Evolutionary conservation across 2,888 invertebrate genomes (phyloP), one percentile per base, ranked within the genome.

Genomic region (Pristionchus exspectatus): DNA sequence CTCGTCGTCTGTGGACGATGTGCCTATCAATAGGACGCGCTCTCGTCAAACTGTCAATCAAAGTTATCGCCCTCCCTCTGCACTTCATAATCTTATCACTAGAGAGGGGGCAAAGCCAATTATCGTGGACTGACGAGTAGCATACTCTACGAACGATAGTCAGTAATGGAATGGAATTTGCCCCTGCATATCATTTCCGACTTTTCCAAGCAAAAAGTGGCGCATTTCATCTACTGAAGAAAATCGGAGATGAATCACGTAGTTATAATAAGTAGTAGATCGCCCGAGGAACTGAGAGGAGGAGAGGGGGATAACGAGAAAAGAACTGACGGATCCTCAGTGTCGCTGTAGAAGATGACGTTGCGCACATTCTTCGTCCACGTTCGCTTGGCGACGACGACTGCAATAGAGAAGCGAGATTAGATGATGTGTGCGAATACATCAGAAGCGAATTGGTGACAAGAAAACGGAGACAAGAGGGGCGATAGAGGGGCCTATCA

Each of bases 271-370:
- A n/a, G 18, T n/a, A n/a, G n/a, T n/a, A n/a, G n/a, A n/a, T n/a
- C n/a, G n/a, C n/a, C n/a, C n/a, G n/a, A 1, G 14, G 1, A 21
- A 21, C 56, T 56, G 16, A 56, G 18, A 21, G 56, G 56, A 56
- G 12, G 56, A 33, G 69, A 54, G 54, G 21, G 81, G 27, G n/a
- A 81, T 0, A 81, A 81, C 4, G 18, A 72, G 33, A 30, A 10
- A 30, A 27, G 14, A 90, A 97, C 96, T 18, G 96, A 96, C 27
- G 95, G 94, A 95, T 97, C 97, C 95, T 96, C 96, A 92, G 95
- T 95, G 95, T 98, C 97, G 95, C 98, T 98, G 95, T 97, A 98
- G 95, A 97, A 97, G 94, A 96, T 96, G 92, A 98, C 96, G 93
- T 97, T 96, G 30, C 96, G 95, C 84, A 97, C 96, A 93, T 97